Conservation (phyloP, 2,113 vertebrate species). For the Rhea pennata region DNA sequence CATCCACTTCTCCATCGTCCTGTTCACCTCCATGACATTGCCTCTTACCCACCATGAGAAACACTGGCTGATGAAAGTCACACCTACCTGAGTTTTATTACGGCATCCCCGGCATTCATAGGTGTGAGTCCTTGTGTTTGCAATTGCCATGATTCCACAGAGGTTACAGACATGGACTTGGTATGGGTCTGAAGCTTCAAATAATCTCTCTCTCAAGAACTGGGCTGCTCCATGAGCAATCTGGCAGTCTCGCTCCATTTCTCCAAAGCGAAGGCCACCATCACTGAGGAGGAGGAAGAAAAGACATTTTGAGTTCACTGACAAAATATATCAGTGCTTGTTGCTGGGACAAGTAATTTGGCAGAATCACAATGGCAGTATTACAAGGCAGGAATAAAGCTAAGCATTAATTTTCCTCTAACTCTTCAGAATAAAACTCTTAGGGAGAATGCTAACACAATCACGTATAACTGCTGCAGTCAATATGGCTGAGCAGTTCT, state of each 20-base stretch:
- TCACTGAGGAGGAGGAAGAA: conserved; percentile 77
- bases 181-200: conserved; percentile 97
- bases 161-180: conserved; percentile 98
- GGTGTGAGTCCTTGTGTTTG: conserved; percentile 95
- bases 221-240: conserved; percentile 98
- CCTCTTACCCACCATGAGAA: not conserved
- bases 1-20: conserved; percentile 24
- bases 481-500: not conserved
- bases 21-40: not conserved
- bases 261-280: conserved; percentile 95
- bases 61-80: not conserved
- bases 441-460: not conserved
- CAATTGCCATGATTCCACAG: conserved; percentile 97
- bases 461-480: not conserved
- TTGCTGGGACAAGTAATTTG: not conserved
- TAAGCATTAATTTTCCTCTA: not conserved
- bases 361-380: not conserved
- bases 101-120: conserved; percentile 97
- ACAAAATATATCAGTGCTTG: not conserved
- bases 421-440: not conserved
- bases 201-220: conserved; percentile 93
- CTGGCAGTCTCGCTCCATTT: conserved; percentile 99
- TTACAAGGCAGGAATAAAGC: not conserved
- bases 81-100: conserved; percentile 94
- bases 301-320: not conserved